These are phyloP conservation scores for Strix uralensis DNA, from an alignment of 2,113 vertebrate species.

Conservation along the genomic window DNA sequence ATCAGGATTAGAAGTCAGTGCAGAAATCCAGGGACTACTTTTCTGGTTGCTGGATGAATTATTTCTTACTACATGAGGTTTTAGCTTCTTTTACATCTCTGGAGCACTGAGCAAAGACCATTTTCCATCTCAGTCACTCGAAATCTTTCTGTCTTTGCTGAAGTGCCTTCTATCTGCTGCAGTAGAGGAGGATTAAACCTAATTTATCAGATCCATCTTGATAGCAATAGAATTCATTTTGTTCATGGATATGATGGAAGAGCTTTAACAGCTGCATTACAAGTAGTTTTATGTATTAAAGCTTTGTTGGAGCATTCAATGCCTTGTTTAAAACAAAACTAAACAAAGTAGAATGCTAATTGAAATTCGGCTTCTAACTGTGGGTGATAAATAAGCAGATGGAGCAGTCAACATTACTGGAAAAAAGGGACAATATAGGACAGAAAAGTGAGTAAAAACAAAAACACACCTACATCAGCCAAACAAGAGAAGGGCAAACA, in stretches of 20 bases:
- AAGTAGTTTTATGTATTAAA: constrained; percentile 38
- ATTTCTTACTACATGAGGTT: neutral
- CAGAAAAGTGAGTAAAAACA: constrained; percentile 20
- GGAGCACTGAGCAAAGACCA: neutral
- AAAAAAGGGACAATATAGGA: constrained; percentile 11
- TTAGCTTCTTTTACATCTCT: neutral
- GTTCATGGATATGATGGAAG: constrained; percentile 35
- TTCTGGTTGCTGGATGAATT: neutral
- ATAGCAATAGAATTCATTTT: constrained; percentile 40
- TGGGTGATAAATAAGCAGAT: constrained; percentile 58
- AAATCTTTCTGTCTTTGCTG: neutral
- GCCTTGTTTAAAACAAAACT: constrained; percentile 44
- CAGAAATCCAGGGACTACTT: neutral
- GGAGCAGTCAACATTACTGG: constrained; percentile 35
- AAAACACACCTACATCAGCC: constrained; percentile 23
- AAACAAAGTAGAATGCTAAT: constrained; percentile 61
- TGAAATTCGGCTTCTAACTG: constrained; percentile 20
- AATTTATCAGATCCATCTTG: constrained; percentile 54
- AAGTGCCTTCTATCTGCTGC: constrained; percentile 18
- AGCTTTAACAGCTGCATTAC: constrained; percentile 52
- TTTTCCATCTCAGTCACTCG: constrained; percentile 20
- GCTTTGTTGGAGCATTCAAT: constrained; percentile 29
- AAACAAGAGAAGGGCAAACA: constrained; percentile 15
- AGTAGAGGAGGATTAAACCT: constrained; percentile 49
- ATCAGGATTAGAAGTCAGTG: neutral